Conservation (phyloP, 2,113 vertebrate species). For the Capra hircus region DNA sequence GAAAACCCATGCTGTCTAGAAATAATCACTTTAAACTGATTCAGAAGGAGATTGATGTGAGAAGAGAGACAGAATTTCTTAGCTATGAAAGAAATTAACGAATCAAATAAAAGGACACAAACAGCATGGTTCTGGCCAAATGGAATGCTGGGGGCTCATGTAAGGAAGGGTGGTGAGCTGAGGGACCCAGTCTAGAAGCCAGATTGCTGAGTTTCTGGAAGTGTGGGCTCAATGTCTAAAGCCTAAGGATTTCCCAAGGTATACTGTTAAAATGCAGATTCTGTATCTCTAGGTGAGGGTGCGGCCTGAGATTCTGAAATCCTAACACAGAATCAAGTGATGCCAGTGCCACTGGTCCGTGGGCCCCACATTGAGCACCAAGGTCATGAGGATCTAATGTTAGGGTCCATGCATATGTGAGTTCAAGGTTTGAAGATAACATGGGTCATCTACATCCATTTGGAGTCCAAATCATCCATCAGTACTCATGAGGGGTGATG, state of each 20-base stretch:
- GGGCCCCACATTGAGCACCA: not conserved
- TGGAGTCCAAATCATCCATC: not conserved
- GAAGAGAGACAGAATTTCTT: not conserved
- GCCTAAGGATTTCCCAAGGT: not conserved
- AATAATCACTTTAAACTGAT: constrained; percentile 27
- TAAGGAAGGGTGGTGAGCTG: not conserved
- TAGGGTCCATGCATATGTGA: not conserved
- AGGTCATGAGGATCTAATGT: not conserved
- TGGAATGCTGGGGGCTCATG: not conserved
- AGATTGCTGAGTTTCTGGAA: not conserved
- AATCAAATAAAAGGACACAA: not conserved
- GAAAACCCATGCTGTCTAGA: not conserved
- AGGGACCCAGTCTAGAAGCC: not conserved
- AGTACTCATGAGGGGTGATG: not conserved
- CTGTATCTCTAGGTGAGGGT: not conserved
- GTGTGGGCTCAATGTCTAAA: not conserved
- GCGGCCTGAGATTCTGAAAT: not conserved
- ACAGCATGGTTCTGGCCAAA: too few species aligned
- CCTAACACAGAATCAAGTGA: not conserved
- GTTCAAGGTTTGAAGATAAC: not conserved
- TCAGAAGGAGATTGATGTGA: not conserved
- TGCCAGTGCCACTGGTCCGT: fast-evolving
- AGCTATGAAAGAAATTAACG: not conserved
- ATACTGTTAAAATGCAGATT: not conserved
- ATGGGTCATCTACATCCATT: not conserved